Evolutionary conservation across 2,888 invertebrate species (phyloP).

Genomic region (Hydroisotoma schaefferi): DNA sequence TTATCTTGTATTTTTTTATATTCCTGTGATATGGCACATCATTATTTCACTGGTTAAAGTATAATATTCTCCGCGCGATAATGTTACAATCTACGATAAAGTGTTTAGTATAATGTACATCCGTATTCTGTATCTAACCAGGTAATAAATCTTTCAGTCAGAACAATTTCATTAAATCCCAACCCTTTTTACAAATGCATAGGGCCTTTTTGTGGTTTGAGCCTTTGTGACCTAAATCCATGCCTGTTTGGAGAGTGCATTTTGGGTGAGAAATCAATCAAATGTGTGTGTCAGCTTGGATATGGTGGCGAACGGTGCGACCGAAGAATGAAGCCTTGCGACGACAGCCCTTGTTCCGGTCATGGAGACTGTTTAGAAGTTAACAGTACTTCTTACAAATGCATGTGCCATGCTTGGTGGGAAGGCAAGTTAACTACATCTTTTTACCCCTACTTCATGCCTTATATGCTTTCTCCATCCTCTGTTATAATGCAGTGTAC

Average conservation of each 20-base stretch:
- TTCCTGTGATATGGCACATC: neutral
- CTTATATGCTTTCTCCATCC: too few species aligned
- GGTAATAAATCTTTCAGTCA: too few species aligned
- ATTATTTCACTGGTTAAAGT: too few species aligned
- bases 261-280: slow-evolving; percentile 50
- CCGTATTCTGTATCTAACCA: neutral
- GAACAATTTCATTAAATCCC: too few species aligned
- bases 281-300: slow-evolving; percentile 38
- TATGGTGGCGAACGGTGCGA: slow-evolving; percentile 56
- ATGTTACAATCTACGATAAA: neutral
- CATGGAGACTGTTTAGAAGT: slow-evolving; percentile 69
- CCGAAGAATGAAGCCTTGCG: slow-evolving; percentile 66
- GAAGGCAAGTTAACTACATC: slow-evolving; percentile 56
- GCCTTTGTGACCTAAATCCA: slow-evolving; percentile 69
- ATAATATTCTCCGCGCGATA: neutral
- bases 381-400: slow-evolving; percentile 61
- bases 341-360: slow-evolving; percentile 69
- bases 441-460: neutral
- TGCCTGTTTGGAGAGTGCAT: slow-evolving; percentile 66
- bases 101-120: neutral
- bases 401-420: slow-evolving; percentile 72
- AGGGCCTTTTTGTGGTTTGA: slow-evolving; percentile 72
- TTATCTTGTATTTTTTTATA: neutral
- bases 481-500: too few species aligned
- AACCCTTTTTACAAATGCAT: slow-evolving; percentile 54